Base-by-base conservation (phyloP, 2,113 vertebrate genomes). In the Corythaeola cristata region DNA sequence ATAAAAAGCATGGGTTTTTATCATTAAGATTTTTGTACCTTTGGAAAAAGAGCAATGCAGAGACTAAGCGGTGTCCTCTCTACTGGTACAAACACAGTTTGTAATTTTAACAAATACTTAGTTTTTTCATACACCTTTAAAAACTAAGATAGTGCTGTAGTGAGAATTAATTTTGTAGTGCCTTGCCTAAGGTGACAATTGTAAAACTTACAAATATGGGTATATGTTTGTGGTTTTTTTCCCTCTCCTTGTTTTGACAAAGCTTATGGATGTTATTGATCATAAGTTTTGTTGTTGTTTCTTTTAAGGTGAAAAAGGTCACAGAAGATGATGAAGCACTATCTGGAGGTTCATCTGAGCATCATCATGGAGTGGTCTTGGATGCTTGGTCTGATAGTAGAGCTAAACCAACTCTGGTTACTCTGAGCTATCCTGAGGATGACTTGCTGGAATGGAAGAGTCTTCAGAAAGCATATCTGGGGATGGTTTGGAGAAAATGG, bases 401-500 rank as follows among this genome's bases (percentile, higher is more conserved):
- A 97, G 84, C 86, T 17, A 95, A 95, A 85, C 12, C 62, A 74
- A 1, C 74, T 33, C 53, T 89, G 8, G 97, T 97, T 64, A 15
- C 91, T 71, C 30, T 79, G 59, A 84, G 44, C 55, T 73, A 3
- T 62, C 79, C 91, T 75, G 95, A 75, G 49, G 85, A 90, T 37
- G 76, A 49, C 44, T 8, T 95, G 88, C 88, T 45, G 97, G 96
- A 89, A 68, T 89, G 39, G 90, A 91, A 24, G 66, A 89, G 27
- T 92, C 86, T 49, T 94, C 64, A 52, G 93, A 96, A 82, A 77
- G 69, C 59, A 56, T 91, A 37, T 11, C 66, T 59, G 92, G 92
- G 28, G 95, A 94, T 67, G 91, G 91, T 59, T 58, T 96, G 64
- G 96, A 97, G 60, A 97, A 97, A 80, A 78, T 86, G 32, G 97